These are phyloP conservation scores for Setipinna tenuifilis DNA, from an alignment of 2,797 vertebrate genomes.

Conservation along the genomic window DNA sequence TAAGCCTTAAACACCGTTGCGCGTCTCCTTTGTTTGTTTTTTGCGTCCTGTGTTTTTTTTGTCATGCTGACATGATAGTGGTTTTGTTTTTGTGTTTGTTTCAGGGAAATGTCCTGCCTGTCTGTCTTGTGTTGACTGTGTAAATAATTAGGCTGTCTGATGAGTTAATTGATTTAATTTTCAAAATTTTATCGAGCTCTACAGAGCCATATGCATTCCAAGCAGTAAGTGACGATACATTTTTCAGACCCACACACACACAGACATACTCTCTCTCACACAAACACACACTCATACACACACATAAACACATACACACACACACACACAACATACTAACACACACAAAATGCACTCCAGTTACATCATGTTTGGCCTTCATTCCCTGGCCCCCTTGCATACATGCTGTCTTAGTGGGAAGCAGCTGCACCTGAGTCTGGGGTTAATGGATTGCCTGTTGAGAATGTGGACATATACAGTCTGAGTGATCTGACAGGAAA, in stretches of 20 bases:
- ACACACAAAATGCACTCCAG: background rate
- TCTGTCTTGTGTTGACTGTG: background rate
- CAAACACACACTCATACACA: background rate
- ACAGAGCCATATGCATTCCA: background rate
- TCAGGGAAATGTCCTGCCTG: background rate
- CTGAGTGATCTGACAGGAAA: conserved; percentile 39
- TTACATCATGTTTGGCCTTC: too few relatives aligned
- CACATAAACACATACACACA: background rate
- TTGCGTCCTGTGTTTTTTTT: conserved; percentile 53
- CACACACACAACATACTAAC: background rate
- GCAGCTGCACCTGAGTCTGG: background rate
- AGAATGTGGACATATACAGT: background rate
- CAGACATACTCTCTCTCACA: too few relatives aligned
- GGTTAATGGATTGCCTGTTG: conserved; percentile 13
- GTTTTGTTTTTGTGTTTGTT: conserved; percentile 19
- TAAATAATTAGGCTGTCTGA: background rate
- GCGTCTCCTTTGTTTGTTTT: conserved; percentile 69
- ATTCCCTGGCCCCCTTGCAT: too few relatives aligned
- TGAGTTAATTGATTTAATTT: background rate
- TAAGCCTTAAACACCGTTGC: conserved; percentile 72
- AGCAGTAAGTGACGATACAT: background rate
- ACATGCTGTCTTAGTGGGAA: too few relatives aligned
- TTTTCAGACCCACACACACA: too few relatives aligned
- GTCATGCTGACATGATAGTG: conserved; percentile 41
- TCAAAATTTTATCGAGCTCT: background rate